Evolutionary conservation across 2,797 vertebrate species (phyloP).

Genomic region (Bradypodion pumilum): DNA sequence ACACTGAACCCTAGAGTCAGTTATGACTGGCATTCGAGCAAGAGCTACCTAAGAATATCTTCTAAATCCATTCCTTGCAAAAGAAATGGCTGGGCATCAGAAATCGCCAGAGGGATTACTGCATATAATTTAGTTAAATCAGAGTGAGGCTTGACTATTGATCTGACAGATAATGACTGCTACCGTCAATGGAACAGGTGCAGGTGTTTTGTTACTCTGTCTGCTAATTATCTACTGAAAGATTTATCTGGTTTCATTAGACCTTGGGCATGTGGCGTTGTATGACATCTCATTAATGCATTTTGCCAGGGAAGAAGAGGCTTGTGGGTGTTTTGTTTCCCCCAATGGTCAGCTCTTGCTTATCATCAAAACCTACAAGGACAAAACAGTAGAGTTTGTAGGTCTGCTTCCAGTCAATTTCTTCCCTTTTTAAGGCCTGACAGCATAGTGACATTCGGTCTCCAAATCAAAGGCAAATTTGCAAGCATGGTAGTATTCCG

Average conservation of each 20-base stretch:
- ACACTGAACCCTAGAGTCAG: no score
- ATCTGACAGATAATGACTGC: slow-evolving; percentile 32
- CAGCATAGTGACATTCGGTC: not conserved
- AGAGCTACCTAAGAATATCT: no score
- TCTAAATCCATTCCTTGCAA: slow-evolving; percentile 9
- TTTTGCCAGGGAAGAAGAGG: not conserved
- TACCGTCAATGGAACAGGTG: slow-evolving; percentile 23
- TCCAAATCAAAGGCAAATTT: not conserved
- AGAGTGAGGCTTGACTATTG: slow-evolving; percentile 32
- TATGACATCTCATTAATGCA: slow-evolving; percentile 20
- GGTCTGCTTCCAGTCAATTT: not conserved
- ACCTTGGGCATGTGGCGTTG: not conserved
- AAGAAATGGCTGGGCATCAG: slow-evolving; percentile 5
- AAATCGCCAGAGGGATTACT: not conserved
- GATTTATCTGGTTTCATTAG: slow-evolving; percentile 31
- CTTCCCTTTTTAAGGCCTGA: not conserved
- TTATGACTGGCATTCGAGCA: no score
- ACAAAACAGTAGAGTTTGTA: not conserved
- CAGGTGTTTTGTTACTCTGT: slow-evolving; percentile 11
- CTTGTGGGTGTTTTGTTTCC: not conserved
- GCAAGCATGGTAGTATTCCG: not conserved
- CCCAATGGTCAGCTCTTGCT: not conserved
- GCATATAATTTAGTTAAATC: slow-evolving; percentile 44
- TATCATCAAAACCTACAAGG: not conserved
- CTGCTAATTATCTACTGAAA: slow-evolving; percentile 40